Evolutionary conservation across 2,888 invertebrate species (phyloP), one percentile per base, ranked within the genome.

Genomic region (Xylota segnis): DNA sequence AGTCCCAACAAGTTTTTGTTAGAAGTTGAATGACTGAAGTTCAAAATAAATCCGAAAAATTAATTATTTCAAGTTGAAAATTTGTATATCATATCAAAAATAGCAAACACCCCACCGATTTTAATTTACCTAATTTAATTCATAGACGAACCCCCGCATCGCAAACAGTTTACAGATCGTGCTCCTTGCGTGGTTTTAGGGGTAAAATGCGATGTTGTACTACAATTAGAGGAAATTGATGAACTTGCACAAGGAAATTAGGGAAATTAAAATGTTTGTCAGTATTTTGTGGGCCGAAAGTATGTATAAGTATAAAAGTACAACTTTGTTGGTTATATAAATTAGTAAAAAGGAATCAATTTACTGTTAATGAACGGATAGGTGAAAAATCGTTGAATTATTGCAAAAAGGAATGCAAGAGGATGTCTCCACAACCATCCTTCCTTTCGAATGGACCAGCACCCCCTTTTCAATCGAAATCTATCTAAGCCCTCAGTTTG

Each of bases 41-140:
- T 50, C 23, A 18, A 50, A 23, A 6, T 2, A 9, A 18, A 0
- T 6, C 7, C 1, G 0, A 5, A 10, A 23, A 23, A 50, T 23
- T 23, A 50, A 50, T 50, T 50, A 50, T 50, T 23, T 12, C 6
- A 12, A 10, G 18, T 23, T 50, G 10, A 50, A 18, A 18, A 18
- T 18, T 10, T 23, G 18, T 7, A 47, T 47, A 23, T 23, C 50
- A 23, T 10, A 50, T 10, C 50, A 23, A 23, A 50, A 50, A 2
- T 43, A 14, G 14, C 14, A 0, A 10, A 23, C 10, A 9, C 4
- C 23, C 4, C 10, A 23, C 18, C 23, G 3, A 23, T 50, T 50
- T 18, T 10, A 10, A 43, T 14, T 50, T 23, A n/a, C n/a, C n/a
- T n/a, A 50, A 50, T 50, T 50, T 50, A 23, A 50, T 47, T 47